phyloP scores from a whole-genome alignment of 1,140 invertebrate genomes.

The Scaptomyza pallida region DNA sequence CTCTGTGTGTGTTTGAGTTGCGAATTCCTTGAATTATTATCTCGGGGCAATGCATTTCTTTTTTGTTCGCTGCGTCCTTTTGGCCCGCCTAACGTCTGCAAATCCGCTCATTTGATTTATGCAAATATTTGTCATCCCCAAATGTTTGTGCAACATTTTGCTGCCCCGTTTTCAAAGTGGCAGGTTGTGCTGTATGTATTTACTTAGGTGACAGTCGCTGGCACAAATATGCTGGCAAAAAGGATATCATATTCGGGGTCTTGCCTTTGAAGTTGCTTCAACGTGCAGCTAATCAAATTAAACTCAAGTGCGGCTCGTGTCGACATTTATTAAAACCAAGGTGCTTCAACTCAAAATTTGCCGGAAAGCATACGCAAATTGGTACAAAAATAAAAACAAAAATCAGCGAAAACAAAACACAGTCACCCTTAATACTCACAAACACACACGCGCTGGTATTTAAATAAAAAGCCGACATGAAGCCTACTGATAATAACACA shows the following conservation, averaged over 20 bases:
- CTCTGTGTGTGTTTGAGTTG: background rate
- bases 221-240: constrained; percentile 34
- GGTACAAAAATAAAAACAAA: constrained; percentile 31
- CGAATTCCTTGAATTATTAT: constrained; percentile 18
- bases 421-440: constrained; percentile 2
- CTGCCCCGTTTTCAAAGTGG: constrained; percentile 15
- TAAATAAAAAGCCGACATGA: constrained; percentile 33
- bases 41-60: constrained; percentile 56
- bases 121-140: constrained; percentile 61
- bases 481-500: constrained; percentile 50
- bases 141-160: constrained; percentile 59
- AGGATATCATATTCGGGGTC: constrained; percentile 27
- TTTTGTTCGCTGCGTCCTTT: background rate
- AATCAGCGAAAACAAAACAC: constrained; percentile 14
- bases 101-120: constrained; percentile 75
- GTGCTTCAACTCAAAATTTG: constrained; percentile 29
- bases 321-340: constrained; percentile 71
- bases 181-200: constrained; percentile 32
- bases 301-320: constrained; percentile 55
- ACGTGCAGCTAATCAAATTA: constrained; percentile 66
- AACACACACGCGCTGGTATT: background rate
- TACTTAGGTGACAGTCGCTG: constrained; percentile 45
- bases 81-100: constrained; percentile 37
- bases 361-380: constrained; percentile 53
- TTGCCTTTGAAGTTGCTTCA: constrained; percentile 54